These are phyloP conservation scores for Aegotheles bennettii DNA, from an alignment of 2,113 vertebrate species.

Conservation along the genomic window DNA sequence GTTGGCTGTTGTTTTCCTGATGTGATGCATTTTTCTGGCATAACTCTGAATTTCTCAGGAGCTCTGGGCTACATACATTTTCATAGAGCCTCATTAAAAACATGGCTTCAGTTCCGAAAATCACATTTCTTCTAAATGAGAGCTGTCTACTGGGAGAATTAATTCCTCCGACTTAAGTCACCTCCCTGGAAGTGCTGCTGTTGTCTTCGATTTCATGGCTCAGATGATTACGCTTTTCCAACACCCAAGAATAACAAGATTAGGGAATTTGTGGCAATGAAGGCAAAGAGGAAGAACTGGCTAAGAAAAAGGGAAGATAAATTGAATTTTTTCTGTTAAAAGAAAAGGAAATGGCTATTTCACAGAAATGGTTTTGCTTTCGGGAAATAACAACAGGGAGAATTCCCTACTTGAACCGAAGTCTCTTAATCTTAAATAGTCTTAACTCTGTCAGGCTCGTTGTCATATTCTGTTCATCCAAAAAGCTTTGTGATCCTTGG, in stretches of 20 bases:
- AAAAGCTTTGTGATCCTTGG: not conserved
- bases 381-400: not conserved
- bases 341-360: conserved; percentile 13
- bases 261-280: conserved; percentile 50
- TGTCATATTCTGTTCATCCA: not conserved
- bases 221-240: conserved; percentile 22
- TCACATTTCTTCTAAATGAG: conserved; percentile 42
- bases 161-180: conserved; percentile 39
- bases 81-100: conserved; percentile 15
- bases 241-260: conserved; percentile 58
- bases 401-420: not conserved
- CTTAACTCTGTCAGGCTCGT: not conserved
- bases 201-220: conserved; percentile 65
- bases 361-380: not conserved
- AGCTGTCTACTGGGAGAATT: conserved; percentile 45
- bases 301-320: conserved; percentile 4
- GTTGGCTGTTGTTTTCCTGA: not conserved
- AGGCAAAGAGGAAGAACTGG: not conserved
- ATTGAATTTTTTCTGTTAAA: conserved; percentile 2
- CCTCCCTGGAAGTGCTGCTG: conserved; percentile 36
- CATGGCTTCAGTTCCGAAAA: conserved; percentile 1
- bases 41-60: not conserved
- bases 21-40: not conserved
- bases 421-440: not conserved
- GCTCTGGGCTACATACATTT: not conserved